Conservation (phyloP, 2,888 invertebrate genomes). For the Lypha dubia region DNA sequence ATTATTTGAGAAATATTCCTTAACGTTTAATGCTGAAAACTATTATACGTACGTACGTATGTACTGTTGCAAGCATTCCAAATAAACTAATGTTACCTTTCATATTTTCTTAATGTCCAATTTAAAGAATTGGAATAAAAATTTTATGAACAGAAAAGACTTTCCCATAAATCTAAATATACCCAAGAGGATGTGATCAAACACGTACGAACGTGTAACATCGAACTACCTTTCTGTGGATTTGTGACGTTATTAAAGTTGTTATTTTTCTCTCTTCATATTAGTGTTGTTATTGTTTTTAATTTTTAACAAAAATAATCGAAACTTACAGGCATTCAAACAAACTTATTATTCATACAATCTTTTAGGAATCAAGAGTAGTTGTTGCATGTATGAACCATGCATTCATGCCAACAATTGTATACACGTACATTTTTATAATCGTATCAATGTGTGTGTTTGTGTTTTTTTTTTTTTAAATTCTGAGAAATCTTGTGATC, state of each 20-base stretch:
- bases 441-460: conserved; percentile 74
- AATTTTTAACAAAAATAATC: conserved; percentile 19
- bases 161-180: conserved; percentile 72
- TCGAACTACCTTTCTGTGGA: conserved; percentile 61
- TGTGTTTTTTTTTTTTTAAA: too few species aligned
- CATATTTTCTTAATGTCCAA: neutral
- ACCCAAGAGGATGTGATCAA: conserved; percentile 71
- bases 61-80: neutral
- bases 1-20: too few species aligned
- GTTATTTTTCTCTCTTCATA: neutral
- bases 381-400: conserved; percentile 27
- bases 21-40: neutral
- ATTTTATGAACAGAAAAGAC: conserved; percentile 33
- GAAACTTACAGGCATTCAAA: conserved; percentile 16
- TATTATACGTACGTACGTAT: too few species aligned
- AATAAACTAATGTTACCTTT: neutral
- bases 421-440: conserved; percentile 9
- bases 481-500: conserved; percentile 72
- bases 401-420: neutral
- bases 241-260: conserved; percentile 64
- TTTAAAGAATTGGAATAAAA: too few species aligned
- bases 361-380: conserved; percentile 12
- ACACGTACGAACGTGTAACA: conserved; percentile 71
- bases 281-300: conserved; percentile 18
- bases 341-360: conserved; percentile 15